Base-by-base conservation (phyloP, 2,797 vertebrate genomes). In the Lerista edwardsae region DNA sequence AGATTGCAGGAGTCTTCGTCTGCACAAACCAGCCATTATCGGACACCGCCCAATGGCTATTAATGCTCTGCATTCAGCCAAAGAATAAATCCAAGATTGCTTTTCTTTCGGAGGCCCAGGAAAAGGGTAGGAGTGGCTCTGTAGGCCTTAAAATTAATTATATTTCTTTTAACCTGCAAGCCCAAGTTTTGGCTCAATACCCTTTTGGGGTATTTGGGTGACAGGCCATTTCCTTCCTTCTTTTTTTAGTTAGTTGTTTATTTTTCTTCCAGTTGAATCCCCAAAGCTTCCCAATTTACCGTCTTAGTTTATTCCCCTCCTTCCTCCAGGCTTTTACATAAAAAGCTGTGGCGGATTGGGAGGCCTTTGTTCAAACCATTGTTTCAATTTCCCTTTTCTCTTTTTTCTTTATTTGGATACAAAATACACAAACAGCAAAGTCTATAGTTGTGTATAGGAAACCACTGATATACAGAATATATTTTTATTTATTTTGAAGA, bases 321-420 rank as follows among this genome's bases (percentile, higher is more conserved):
- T 84, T 87, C 51, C 64, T 62, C 87, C 76, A 88, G 83, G 67
- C 79, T 93, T 93, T 93, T 87, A 88, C 89, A 76, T 83, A 85
- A 83, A 51, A 82, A 88, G 65, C 0, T 39, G 86, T 83, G 83
- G 75, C 88, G 86, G 91, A 92, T 84, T 79, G 80, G 57, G 57
- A 93, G 64, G 74, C 39, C 57, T 92, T 91, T 9, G 8, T 83
- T 74, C 59, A 89, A 92, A 79, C 69, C 29, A 77, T 90, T 84
- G 34, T 84, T 82, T 71, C 90, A 79, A 85, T 78, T 89, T 85
- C 44, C 85, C 89, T 85, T 83, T 84, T 88, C n/a, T 29, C 55
- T 90, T 86, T 82, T n/a, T 57, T 39, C 90, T 41, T 34, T 89
- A 69, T 87, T 89, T 90, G 83, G 68, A 75, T 80, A 86, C 81